phyloP scores from a whole-genome alignment of 2,888 invertebrate species.

The Venusia cambrica region DNA sequence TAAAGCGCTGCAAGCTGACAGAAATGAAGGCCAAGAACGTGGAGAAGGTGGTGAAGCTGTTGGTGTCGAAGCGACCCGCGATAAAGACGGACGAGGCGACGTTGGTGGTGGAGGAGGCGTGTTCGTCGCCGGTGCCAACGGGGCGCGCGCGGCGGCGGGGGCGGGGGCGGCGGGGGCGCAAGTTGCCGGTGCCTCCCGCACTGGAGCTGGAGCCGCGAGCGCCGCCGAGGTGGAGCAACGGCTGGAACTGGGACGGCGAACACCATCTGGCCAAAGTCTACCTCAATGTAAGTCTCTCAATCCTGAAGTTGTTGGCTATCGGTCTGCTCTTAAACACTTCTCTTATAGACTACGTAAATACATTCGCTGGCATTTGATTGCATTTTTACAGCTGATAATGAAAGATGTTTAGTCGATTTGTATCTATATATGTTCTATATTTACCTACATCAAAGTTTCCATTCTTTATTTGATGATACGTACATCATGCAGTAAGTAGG shows the following conservation, averaged over 20 bases:
- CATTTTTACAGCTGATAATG: no score
- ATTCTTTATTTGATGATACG: no score
- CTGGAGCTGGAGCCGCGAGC: slow-evolving; percentile 44
- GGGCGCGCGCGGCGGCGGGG: slow-evolving; percentile 33
- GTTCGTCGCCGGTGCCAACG: slow-evolving; percentile 44
- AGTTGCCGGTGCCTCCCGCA: slow-evolving; percentile 30
- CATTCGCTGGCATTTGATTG: no score
- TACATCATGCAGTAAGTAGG: no score
- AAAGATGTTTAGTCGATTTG: no score
- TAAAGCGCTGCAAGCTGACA: slow-evolving; percentile 54
- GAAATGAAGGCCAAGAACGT: slow-evolving; percentile 64
- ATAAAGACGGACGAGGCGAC: slow-evolving; percentile 67
- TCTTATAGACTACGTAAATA: no score
- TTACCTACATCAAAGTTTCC: no score
- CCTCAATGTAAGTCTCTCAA: slow-evolving; percentile 90
- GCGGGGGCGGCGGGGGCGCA: slow-evolving; percentile 37
- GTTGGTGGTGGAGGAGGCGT: slow-evolving; percentile 60
- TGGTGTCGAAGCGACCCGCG: slow-evolving; percentile 69
- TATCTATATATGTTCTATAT: no score
- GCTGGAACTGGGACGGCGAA: slow-evolving; percentile 95
- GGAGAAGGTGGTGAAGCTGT: slow-evolving; percentile 66
- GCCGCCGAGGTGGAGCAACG: slow-evolving; percentile 89
- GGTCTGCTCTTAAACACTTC: no score
- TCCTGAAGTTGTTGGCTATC: no score
- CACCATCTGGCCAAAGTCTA: slow-evolving; percentile 91